Evolutionary conservation across 2,797 vertebrate genomes (phyloP).

Genomic region (Vespertilio murinus): DNA sequence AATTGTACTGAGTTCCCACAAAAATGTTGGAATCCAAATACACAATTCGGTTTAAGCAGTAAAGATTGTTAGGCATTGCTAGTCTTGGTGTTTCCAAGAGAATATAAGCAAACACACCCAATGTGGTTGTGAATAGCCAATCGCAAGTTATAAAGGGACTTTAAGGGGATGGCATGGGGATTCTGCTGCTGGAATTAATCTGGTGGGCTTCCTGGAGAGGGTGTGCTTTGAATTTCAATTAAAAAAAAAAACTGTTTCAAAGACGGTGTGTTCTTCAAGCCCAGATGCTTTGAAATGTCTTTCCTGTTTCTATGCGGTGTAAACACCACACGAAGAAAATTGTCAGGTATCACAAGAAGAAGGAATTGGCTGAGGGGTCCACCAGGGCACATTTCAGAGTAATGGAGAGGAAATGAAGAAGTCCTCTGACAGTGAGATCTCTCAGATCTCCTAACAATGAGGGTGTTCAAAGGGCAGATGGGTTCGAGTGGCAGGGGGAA

Average conservation of each 20-base stretch:
- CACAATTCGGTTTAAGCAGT: background rate
- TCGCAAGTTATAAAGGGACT: background rate
- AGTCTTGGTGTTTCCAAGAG: background rate
- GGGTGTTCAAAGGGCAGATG: background rate
- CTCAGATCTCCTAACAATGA: conserved; percentile 8
- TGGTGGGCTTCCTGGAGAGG: conserved; percentile 42
- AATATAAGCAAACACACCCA: background rate
- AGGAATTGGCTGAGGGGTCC: background rate
- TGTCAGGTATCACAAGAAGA: background rate
- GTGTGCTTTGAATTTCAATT: conserved; percentile 53
- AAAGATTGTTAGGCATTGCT: background rate
- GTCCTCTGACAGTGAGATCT: conserved; percentile 3
- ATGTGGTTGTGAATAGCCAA: background rate
- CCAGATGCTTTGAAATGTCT: conserved; percentile 15
- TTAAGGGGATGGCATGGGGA: background rate
- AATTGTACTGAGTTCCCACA: background rate
- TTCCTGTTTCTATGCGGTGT: background rate
- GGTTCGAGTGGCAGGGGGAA: background rate
- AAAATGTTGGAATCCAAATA: background rate
- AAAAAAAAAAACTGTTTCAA: conserved; percentile 6
- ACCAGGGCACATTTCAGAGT: background rate
- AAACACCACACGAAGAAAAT: conserved; percentile 10
- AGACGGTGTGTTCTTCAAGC: background rate
- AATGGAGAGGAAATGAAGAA: conserved; percentile 35
- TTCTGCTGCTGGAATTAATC: conserved; percentile 37